Evolutionary conservation across 2,888 invertebrate genomes (phyloP).

Genomic region (Tolmerus cingulatus): DNA sequence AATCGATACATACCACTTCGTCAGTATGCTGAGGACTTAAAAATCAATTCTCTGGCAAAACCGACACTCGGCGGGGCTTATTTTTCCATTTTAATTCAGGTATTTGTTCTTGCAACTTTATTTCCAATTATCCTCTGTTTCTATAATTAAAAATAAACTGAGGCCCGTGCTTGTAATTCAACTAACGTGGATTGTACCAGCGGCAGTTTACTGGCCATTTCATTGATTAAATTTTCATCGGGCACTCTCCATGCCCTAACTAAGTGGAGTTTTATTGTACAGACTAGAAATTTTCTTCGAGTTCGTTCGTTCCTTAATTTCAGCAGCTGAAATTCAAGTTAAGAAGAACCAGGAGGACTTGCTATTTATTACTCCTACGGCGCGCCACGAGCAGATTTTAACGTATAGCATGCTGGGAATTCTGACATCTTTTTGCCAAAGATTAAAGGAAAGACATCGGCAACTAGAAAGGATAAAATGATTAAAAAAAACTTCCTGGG

Average conservation of each 20-base stretch:
- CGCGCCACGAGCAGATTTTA: not conserved
- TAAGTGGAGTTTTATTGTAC: not conserved
- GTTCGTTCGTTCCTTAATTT: not conserved
- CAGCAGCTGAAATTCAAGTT: not conserved
- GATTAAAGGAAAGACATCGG: not conserved
- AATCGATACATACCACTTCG: not conserved
- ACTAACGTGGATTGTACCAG: not conserved
- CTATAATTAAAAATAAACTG: conserved; percentile 29
- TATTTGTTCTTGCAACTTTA: conserved; percentile 17
- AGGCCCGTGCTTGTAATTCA: not conserved
- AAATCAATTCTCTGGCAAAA: not conserved
- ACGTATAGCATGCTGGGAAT: not conserved
- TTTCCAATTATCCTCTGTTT: conserved; percentile 17
- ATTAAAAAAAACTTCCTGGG: not conserved
- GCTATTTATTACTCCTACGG: not conserved
- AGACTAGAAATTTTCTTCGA: not conserved
- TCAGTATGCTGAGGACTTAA: not conserved
- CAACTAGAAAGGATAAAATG: conserved; percentile 14
- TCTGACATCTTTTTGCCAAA: conserved; percentile 8
- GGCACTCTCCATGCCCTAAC: not conserved
- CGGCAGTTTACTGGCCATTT: not conserved
- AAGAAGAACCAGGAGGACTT: not conserved
- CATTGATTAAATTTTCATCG: conserved; percentile 16
- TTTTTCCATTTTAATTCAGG: not conserved
- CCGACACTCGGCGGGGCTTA: not conserved